Evolutionary conservation across 2,797 vertebrate genomes (phyloP).

Genomic region (Gila robusta): DNA sequence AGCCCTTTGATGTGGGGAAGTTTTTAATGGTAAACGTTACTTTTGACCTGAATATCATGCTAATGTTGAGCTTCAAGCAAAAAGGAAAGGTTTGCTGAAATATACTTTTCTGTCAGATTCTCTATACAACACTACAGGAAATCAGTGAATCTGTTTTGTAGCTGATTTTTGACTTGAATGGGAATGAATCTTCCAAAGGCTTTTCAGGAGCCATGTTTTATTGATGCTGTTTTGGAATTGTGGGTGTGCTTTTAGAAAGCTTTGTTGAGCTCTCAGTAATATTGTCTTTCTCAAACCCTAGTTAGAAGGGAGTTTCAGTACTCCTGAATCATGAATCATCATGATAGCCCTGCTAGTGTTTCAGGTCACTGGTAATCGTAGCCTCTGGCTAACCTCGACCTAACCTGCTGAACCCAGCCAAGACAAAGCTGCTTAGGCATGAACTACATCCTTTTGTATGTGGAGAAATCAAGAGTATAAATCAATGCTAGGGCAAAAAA

Average conservation of each 20-base stretch:
- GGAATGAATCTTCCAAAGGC: background rate
- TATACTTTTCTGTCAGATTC: background rate
- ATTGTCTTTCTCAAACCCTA: slow-evolving; percentile 58
- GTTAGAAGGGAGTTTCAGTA: slow-evolving; percentile 49
- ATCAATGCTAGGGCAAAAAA: slow-evolving; percentile 63
- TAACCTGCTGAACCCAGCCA: slow-evolving; percentile 69
- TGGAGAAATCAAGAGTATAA: slow-evolving; percentile 62
- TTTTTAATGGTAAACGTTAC: background rate
- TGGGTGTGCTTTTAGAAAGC: slow-evolving; percentile 39
- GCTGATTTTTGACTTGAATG: background rate
- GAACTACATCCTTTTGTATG: slow-evolving; percentile 67
- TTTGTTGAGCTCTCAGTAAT: slow-evolving; percentile 29
- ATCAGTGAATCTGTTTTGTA: background rate
- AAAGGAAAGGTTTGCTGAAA: background rate
- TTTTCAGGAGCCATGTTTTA: background rate
- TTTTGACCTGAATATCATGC: slow-evolving; percentile 25
- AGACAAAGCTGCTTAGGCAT: slow-evolving; percentile 73
- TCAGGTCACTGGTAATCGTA: slow-evolving; percentile 69
- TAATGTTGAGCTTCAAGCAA: background rate
- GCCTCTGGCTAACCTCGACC: slow-evolving; percentile 70
- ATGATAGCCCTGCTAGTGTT: slow-evolving; percentile 66
- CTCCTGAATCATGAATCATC: slow-evolving; percentile 69
- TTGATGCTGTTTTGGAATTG: slow-evolving; percentile 15
- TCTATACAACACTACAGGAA: background rate
- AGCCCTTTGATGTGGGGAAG: slow-evolving; percentile 20